Evolutionary conservation across 2,113 vertebrate species (phyloP), one percentile per base, ranked within the genome.

Genomic region (Spheniscus mendiculus): DNA sequence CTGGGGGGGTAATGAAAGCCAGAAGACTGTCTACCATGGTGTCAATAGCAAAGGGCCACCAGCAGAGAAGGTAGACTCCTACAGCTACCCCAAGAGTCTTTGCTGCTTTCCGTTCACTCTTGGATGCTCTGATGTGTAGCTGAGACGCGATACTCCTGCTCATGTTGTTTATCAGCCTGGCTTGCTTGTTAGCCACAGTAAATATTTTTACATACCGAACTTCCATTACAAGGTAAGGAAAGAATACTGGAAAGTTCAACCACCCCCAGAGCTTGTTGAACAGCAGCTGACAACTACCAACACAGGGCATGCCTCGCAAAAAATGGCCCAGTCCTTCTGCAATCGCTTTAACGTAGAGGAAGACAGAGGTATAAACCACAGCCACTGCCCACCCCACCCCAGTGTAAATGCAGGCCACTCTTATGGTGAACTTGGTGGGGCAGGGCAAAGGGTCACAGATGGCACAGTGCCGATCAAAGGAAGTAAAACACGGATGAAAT

Each of bases 401-500:
- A 53, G 94, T 92, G 72, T 94, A 98, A 49, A 90, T 52, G 47
- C 94, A 44, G 13, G 95, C 87, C 42, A 96, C 92, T 50, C 30
- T 90, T 55, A 81, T 0, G 0, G 97, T 97, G 77, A 98, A 95
- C 66, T 97, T 97, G 86, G 95, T 95, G 19, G 93, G 83, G 25
- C 96, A 98, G 52, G 95, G 67, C 74, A 98, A 65, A 21, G 97
- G 97, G 38, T 97, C 80, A 27, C 96, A 98, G 74, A 97, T 95
- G 49, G 98, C 97, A 62, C 83, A 97, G 22, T 97, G 96, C 26
- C 92, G 65, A 84, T 98, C 97, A 40, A 97, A 84, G 67, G 98
- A 98, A 90, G 98, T 97, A 45, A 98, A 98, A 79, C 97, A 98
- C 47, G 98, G 95, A 3, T 98, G 98, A 66, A 98, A 97, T 76